phyloP scores from a whole-genome alignment of 1,140 invertebrate species.

The Coelopa frigida region DNA sequence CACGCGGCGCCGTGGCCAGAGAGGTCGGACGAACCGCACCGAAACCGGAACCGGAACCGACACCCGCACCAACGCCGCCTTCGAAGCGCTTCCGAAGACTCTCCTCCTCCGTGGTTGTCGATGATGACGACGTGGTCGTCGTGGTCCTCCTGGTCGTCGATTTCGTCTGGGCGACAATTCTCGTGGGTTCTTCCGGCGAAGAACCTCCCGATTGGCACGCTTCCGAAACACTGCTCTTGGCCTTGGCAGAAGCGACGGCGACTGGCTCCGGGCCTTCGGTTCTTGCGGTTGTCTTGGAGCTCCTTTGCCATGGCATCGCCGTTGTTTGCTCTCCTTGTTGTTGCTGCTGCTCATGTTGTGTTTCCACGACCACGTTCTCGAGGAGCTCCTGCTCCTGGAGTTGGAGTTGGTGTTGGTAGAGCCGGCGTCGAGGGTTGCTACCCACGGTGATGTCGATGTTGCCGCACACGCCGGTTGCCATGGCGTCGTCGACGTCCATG shows the following conservation, averaged over 20 bases:
- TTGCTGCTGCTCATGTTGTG: slow-evolving; percentile 20
- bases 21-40: slow-evolving; percentile 6
- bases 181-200: slow-evolving; percentile 38
- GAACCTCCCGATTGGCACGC: slow-evolving; percentile 44
- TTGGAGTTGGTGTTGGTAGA: slow-evolving; percentile 29
- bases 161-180: slow-evolving; percentile 33
- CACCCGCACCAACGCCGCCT: background rate
- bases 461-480: slow-evolving; percentile 36
- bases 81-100: slow-evolving; percentile 3
- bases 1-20: too few species aligned
- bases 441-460: slow-evolving; percentile 44
- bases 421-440: slow-evolving; percentile 30
- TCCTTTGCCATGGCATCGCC: slow-evolving; percentile 29
- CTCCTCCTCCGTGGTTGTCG: slow-evolving; percentile 4
- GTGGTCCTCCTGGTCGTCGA: slow-evolving; percentile 15
- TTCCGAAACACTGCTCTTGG: slow-evolving; percentile 30
- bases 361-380: slow-evolving; percentile 8
- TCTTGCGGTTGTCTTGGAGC: slow-evolving; percentile 33
- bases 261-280: background rate
- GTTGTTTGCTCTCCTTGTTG: too few species aligned
- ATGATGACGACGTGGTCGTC: slow-evolving; percentile 25
- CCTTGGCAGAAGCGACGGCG: slow-evolving; percentile 2
- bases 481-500: slow-evolving; percentile 16
- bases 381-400: background rate
- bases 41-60: slow-evolving; percentile 13